Conservation (phyloP, 1,140 invertebrate species). For the Andricus grossulariae region DNA sequence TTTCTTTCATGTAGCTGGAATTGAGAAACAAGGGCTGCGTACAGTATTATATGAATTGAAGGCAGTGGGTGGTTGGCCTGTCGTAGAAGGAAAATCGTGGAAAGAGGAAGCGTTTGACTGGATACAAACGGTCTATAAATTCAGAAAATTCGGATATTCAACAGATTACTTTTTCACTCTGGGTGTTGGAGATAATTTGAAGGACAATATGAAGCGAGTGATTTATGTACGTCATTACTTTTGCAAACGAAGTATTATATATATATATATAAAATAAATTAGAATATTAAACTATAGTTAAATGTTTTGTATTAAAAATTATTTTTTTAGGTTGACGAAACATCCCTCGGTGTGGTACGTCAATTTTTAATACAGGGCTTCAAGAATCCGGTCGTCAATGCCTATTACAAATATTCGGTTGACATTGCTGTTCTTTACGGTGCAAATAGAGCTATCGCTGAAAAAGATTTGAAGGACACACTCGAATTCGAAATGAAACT, state of each 20-base stretch:
- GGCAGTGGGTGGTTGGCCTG: constrained; percentile 91
- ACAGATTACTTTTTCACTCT: constrained; percentile 96
- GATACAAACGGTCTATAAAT: constrained; percentile 89
- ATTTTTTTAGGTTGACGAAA: constrained; percentile 89
- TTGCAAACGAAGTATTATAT: too few species aligned
- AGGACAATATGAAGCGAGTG: constrained; percentile 89
- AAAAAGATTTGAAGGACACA: constrained; percentile 86
- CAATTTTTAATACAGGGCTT: constrained; percentile 93
- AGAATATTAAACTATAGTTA: neutral
- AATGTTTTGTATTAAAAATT: constrained; percentile 5
- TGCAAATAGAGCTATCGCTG: constrained; percentile 82
- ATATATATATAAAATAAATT: too few species aligned
- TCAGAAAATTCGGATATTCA: constrained; percentile 87
- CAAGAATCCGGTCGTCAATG: constrained; percentile 85
- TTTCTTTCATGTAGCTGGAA: constrained; percentile 78
- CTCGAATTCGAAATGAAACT: constrained; percentile 95
- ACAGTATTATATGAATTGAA: constrained; percentile 84
- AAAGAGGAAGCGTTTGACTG: constrained; percentile 84
- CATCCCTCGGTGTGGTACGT: constrained; percentile 89
- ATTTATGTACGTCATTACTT: constrained; percentile 85
- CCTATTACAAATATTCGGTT: constrained; percentile 90
- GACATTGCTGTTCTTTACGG: constrained; percentile 93
- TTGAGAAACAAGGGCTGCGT: constrained; percentile 83
- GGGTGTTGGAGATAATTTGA: constrained; percentile 92
- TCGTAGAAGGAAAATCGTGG: constrained; percentile 87